These are phyloP conservation scores for Hydrozoanthus tunicans DNA, from an alignment of 64 coral and sea anemone genomes.

Conservation along the genomic window DNA sequence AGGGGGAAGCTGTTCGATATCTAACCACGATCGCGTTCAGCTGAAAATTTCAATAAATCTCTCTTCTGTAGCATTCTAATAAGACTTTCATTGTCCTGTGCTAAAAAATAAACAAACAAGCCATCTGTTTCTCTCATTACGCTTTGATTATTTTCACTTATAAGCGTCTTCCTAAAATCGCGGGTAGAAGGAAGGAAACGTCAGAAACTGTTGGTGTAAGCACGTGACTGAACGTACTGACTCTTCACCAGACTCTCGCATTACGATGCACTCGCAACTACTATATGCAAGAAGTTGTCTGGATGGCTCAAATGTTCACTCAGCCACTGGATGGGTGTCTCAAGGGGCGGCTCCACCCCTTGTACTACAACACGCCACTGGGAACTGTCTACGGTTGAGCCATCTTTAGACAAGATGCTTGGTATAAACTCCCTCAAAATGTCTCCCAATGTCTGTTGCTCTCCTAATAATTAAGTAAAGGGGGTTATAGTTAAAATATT, in stretches of 20 bases:
- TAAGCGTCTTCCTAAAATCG: no score
- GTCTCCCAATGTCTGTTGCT: constrained; percentile 70
- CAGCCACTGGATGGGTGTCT: constrained; percentile 95
- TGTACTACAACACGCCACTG: constrained; percentile 88
- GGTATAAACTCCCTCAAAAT: constrained; percentile 79
- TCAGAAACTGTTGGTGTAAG: no score
- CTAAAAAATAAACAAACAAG: no score
- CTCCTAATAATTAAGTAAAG: constrained; percentile 51
- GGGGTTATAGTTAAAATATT: neutral
- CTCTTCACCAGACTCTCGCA: neutral
- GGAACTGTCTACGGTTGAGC: constrained; percentile 59
- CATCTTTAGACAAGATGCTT: constrained; percentile 58
- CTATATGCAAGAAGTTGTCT: constrained; percentile 97
- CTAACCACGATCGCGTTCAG: no score
- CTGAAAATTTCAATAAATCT: no score
- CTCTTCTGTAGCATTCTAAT: no score
- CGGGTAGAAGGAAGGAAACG: no score
- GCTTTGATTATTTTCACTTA: no score
- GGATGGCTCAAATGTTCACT: constrained; percentile 99
- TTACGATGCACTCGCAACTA: constrained; percentile 59
- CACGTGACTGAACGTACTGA: no score
- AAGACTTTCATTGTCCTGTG: no score
- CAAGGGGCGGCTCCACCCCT: constrained; percentile 88
- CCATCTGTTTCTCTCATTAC: no score
- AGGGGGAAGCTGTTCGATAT: no score